A percentile compares a stretch with the other conserved stretches of the same genome.
phyloP scores from a whole-genome alignment of 1,140 invertebrate genomes.

The Brachionus paranguensis region DNA sequence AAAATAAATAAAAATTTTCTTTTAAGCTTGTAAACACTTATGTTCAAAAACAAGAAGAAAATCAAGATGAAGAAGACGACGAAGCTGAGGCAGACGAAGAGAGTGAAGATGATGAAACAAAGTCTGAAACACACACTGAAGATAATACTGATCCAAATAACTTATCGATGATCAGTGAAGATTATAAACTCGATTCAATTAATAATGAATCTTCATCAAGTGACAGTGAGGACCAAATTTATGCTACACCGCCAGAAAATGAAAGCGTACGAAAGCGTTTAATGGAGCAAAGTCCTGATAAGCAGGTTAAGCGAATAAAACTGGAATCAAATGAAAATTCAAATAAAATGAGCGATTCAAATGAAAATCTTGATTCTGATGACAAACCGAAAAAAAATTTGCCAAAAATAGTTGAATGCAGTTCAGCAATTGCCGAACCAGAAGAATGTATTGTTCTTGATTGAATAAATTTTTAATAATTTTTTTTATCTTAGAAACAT shows the following conservation, averaged over 20 bases:
- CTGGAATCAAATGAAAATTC: not conserved
- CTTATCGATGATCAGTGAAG: not conserved
- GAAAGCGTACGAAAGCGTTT: not conserved
- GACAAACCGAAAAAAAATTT: not conserved
- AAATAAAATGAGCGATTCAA: not conserved
- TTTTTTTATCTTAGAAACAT: too few species aligned
- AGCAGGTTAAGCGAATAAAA: not conserved
- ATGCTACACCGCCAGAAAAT: not conserved
- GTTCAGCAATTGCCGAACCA: not conserved
- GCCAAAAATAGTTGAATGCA: not conserved
- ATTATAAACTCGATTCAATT: not conserved
- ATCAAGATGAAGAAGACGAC: not conserved
- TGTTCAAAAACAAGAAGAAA: not conserved
- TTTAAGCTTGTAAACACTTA: not conserved
- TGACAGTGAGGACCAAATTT: not conserved
- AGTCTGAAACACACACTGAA: not conserved
- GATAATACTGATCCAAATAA: not conserved
- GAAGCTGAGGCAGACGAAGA: not conserved
- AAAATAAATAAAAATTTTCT: not conserved
- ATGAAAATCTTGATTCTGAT: not conserved
- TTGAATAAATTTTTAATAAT: not conserved
- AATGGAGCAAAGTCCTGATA: not conserved
- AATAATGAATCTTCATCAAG: not conserved
- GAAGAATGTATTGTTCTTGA: slow-evolving; percentile 5
- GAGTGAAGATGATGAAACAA: not conserved